These are phyloP conservation scores for Thymallus thymallus DNA, from an alignment of 2,113 vertebrate genomes.

Conservation along the genomic window DNA sequence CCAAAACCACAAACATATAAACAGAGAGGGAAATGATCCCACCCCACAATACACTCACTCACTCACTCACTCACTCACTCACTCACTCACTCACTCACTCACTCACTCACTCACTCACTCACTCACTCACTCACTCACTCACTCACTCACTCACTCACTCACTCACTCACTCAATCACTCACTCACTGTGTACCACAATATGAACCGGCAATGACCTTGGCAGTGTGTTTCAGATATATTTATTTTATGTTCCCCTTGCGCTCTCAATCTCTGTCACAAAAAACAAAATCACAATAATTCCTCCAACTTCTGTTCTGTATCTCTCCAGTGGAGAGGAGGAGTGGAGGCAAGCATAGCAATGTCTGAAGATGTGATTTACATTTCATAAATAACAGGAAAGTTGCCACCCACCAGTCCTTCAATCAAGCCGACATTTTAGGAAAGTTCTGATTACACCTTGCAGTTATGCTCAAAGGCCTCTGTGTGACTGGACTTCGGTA, in stretches of 20 bases:
- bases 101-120: no score
- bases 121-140: neutral
- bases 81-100: neutral
- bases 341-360: constrained; percentile 41
- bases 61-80: neutral
- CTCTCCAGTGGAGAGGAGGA: constrained; percentile 30
- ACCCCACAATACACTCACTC: neutral
- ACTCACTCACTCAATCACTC: neutral
- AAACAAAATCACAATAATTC: constrained; percentile 52
- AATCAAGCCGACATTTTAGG: constrained; percentile 58
- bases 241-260: constrained; percentile 29
- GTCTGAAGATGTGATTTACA: constrained; percentile 65
- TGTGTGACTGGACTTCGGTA: constrained; percentile 55
- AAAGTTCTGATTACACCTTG: constrained; percentile 61
- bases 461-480: constrained; percentile 51
- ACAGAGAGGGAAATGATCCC: neutral
- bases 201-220: constrained; percentile 27
- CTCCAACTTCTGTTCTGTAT: constrained; percentile 36
- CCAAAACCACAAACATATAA: constrained; percentile 9
- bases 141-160: neutral
- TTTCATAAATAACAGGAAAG: constrained; percentile 67
- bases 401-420: constrained; percentile 58
- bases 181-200: neutral
- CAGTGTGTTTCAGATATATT: constrained; percentile 30
- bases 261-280: constrained; percentile 56